A percentile compares a stretch with the other conserved stretches of the same genome.
These are phyloP conservation scores for Centropus unirufus DNA, from an alignment of 2,113 vertebrate genomes.

Conservation along the genomic window DNA sequence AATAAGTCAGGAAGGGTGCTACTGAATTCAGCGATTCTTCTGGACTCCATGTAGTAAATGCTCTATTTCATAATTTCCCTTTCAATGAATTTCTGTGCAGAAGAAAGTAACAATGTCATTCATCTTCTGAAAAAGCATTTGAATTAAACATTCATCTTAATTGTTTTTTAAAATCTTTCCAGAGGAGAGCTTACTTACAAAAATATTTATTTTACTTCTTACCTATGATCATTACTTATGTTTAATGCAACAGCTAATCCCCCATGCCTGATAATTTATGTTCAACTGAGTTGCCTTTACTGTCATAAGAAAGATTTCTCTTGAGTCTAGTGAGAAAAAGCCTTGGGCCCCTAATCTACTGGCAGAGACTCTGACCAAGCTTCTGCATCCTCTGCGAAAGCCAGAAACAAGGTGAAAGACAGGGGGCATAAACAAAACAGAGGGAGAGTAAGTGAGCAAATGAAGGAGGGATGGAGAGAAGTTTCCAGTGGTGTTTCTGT, in stretches of 20 bases:
- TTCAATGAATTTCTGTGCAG: neutral
- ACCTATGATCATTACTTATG: conserved; percentile 11
- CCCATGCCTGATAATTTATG: conserved; percentile 10
- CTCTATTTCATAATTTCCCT: neutral
- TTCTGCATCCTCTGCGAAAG: neutral
- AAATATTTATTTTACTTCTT: conserved; percentile 35
- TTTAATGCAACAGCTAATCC: neutral
- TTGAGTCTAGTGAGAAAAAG: neutral
- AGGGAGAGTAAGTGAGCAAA: neutral
- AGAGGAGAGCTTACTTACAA: conserved; percentile 3
- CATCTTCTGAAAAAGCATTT: neutral
- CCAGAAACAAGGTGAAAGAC: neutral
- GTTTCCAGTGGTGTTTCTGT: rapidly evolving
- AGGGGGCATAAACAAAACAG: neutral
- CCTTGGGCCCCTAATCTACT: neutral
- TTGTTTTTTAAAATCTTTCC: neutral
- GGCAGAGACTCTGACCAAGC: neutral
- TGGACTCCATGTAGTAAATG: neutral
- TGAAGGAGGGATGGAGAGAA: neutral
- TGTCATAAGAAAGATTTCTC: neutral
- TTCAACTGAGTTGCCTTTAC: neutral
- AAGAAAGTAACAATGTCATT: neutral
- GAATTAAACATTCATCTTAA: conserved; percentile 23
- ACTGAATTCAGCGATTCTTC: neutral
- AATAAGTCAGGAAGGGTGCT: neutral